A percentile compares a stretch with the other conserved stretches of the same genome.
These are phyloP conservation scores for Montipora capricornis DNA, from an alignment of 64 coral and sea anemone genomes.

Conservation along the genomic window DNA sequence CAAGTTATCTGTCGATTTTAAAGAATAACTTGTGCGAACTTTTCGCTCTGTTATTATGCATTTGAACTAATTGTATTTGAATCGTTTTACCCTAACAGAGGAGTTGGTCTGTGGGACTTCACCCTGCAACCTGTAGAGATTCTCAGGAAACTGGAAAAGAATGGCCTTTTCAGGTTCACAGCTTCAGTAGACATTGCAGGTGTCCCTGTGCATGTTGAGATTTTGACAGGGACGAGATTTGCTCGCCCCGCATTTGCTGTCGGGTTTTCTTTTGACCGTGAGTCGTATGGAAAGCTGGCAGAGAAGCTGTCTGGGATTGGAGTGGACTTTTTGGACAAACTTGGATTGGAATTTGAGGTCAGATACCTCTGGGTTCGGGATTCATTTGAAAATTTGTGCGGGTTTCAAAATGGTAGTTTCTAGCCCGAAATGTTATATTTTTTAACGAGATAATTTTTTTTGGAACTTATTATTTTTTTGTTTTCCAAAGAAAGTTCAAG, in stretches of 20 bases:
- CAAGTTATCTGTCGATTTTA: too few relatives aligned
- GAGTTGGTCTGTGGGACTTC: constrained; percentile 80
- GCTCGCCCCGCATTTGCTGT: constrained; percentile 68
- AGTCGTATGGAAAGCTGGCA: constrained; percentile 87
- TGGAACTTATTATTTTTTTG: too few relatives aligned
- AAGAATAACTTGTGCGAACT: too few relatives aligned
- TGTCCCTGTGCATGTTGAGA: constrained; percentile 92
- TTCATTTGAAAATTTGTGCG: too few relatives aligned
- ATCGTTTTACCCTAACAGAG: not conserved
- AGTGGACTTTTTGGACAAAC: constrained; percentile 83
- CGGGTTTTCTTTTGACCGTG: constrained; percentile 91
- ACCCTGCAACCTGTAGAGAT: constrained; percentile 69
- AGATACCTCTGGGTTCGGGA: too few relatives aligned
- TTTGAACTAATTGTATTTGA: not conserved
- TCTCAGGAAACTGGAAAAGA: constrained; percentile 58
- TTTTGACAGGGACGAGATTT: constrained; percentile 50
- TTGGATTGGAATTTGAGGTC: constrained; percentile 94
- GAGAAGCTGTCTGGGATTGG: constrained; percentile 83
- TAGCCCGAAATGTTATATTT: too few relatives aligned
- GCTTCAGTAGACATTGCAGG: constrained; percentile 73
- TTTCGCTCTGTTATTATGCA: too few relatives aligned
- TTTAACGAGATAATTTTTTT: too few relatives aligned
- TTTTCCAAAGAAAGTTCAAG: too few relatives aligned
- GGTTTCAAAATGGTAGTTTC: too few relatives aligned
- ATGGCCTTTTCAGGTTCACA: constrained; percentile 71